Base-by-base conservation (phyloP, 2,797 vertebrate genomes). In the Steatocranus sp. region DNA sequence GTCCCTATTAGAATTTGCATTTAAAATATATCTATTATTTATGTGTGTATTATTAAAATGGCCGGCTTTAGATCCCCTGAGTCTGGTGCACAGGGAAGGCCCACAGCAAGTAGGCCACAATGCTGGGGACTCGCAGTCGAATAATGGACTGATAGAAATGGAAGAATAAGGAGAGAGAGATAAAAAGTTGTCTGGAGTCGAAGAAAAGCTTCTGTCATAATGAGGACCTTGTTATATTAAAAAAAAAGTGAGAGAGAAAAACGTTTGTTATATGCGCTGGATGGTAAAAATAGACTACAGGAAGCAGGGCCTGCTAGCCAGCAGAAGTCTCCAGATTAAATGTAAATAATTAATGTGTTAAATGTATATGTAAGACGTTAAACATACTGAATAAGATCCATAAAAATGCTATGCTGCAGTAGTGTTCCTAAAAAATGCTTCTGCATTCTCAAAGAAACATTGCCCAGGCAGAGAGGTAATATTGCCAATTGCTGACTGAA, bases 21-120 rank as follows among this genome's bases (percentile, higher is more conserved):
- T 95, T 93, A 94, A 96, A 94, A 94, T 86, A 90, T 83, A 95
- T 96, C 90, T 93, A 94, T 95, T 95, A 96, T 96, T 95, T 92
- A 95, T 95, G 88, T 86, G 80, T 81, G 85, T 86, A 90, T 94
- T 93, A 95, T 94, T 96, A 91, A 92, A 94, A 94, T 86, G 90
- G 83, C 73, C 78, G 78, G 80, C 87, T 84, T 87, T 38, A 48
- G 80, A 85, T 93, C 91, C 90, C 90, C 70, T 50, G 94, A 93
- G 94, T 77, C 34, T 23, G 14, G 83, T 2, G 81, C 76, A 76
- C 76, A 18, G 48, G 80, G 74, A 79, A 36, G 83, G 78, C 83
- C 86, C 85, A 75, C 54, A 77, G 92, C 75, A 86, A 91, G 82
- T 43, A 83, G 87, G 85, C 86, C 84, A 89, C 83, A 89, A 86